A percentile compares a stretch with the other conserved stretches of the same genome.
Evolutionary conservation across 1,140 invertebrate species (phyloP).

Genomic region (Idris sp.): DNA sequence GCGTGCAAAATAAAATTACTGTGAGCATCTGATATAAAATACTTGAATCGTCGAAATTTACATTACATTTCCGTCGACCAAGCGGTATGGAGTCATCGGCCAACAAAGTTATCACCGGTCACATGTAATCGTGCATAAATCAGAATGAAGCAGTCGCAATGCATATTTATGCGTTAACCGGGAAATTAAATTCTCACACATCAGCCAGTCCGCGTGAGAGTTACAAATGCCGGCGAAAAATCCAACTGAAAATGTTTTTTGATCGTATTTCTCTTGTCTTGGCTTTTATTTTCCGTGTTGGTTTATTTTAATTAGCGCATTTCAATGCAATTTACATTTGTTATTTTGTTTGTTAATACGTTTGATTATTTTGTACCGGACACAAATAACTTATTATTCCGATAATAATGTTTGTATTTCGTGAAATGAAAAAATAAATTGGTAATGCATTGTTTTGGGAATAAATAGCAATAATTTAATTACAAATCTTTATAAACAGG

Average conservation of each 20-base stretch:
- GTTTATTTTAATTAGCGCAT: conserved; percentile 8
- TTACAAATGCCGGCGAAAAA: conserved; percentile 11
- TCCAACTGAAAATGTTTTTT: conserved; percentile 13
- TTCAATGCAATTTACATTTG: too few relatives aligned
- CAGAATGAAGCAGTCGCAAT: conserved; percentile 58
- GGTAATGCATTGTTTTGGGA: too few relatives aligned
- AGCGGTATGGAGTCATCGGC: conserved; percentile 42
- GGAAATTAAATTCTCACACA: conserved; percentile 73
- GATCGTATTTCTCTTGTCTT: conserved; percentile 14
- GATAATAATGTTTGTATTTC: too few relatives aligned
- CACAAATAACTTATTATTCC: too few relatives aligned
- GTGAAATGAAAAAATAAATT: too few relatives aligned
- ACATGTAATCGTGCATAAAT: conserved; percentile 69
- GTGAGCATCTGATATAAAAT: conserved; percentile 34
- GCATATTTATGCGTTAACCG: conserved; percentile 69
- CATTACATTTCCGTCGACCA: conserved; percentile 57
- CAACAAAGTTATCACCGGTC: conserved; percentile 48
- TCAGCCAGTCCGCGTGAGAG: conserved; percentile 43
- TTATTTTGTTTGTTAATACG: too few relatives aligned
- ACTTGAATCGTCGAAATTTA: conserved; percentile 47
- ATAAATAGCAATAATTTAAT: too few relatives aligned
- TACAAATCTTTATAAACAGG: too few relatives aligned
- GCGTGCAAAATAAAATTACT: too few relatives aligned
- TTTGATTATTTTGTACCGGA: too few relatives aligned
- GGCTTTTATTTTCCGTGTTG: conserved; percentile 9